Evolutionary conservation across 2,888 invertebrate genomes (phyloP).

Genomic region (Rhopalosiphum nymphaeae): DNA sequence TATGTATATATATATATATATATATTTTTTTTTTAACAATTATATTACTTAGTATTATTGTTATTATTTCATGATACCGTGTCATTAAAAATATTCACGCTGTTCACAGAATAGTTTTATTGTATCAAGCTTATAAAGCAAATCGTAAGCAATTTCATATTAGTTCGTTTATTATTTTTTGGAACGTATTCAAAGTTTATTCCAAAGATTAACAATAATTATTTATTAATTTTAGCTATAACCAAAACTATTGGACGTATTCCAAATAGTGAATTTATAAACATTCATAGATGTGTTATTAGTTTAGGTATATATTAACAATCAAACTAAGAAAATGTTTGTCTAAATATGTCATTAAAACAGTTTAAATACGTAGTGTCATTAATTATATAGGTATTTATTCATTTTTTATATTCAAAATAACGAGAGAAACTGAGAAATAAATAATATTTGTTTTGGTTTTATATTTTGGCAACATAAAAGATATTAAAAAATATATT

Average conservation of each 20-base stretch:
- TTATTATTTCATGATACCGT: background rate
- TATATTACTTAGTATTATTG: background rate
- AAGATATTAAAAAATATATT: background rate
- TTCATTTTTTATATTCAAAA: background rate
- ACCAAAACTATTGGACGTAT: slow-evolving; percentile 35
- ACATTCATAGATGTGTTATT: slow-evolving; percentile 55
- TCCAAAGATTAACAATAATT: slow-evolving; percentile 57
- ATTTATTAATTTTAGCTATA: slow-evolving; percentile 49
- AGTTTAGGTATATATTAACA: slow-evolving; percentile 14
- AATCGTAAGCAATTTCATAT: background rate
- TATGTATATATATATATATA: background rate
- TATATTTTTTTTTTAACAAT: background rate
- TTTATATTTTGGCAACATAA: background rate
- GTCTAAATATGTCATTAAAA: background rate
- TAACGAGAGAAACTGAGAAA: background rate
- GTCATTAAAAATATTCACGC: background rate
- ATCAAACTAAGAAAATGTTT: background rate
- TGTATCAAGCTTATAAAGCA: background rate
- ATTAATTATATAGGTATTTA: background rate
- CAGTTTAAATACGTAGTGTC: background rate
- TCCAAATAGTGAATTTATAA: slow-evolving; percentile 42
- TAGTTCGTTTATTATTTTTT: slow-evolving; percentile 51
- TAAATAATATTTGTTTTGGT: background rate
- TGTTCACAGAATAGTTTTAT: slow-evolving; percentile 7
- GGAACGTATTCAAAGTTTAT: slow-evolving; percentile 52